phyloP scores from a whole-genome alignment of 2,113 vertebrate species.

The Lepidothrix coronata region DNA sequence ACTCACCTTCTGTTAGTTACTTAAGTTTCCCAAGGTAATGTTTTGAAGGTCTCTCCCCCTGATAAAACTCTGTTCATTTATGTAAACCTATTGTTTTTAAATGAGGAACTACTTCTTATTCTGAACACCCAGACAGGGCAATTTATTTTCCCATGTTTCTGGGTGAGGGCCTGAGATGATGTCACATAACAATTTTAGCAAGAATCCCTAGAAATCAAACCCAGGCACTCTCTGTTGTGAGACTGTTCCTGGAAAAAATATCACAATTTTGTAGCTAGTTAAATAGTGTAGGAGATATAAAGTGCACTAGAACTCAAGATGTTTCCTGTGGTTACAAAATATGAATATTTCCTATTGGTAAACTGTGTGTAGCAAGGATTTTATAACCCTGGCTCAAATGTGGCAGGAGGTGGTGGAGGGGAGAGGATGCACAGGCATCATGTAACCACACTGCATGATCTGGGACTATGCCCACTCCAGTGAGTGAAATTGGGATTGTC shows the following conservation, averaged over 20 bases:
- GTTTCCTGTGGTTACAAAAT: not conserved
- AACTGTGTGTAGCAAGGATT: not conserved
- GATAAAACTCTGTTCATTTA: not conserved
- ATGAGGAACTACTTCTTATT: not conserved
- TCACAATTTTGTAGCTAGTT: not conserved
- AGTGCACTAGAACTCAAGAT: not conserved
- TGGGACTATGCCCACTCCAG: not conserved
- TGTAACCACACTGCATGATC: not conserved
- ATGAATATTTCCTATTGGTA: not conserved
- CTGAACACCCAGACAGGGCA: not conserved
- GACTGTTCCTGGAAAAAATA: not conserved
- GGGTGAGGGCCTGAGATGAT: not conserved
- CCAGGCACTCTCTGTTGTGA: not conserved
- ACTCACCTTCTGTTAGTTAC: not conserved
- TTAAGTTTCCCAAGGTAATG: not conserved
- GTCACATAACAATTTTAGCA: not conserved
- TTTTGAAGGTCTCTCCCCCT: not conserved
- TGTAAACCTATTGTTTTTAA: constrained; percentile 2
- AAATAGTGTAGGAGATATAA: not conserved
- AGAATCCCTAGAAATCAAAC: constrained; percentile 11
- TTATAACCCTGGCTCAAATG: not conserved
- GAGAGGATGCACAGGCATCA: not conserved
- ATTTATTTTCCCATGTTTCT: constrained; percentile 38
- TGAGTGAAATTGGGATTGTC: constrained; percentile 33
- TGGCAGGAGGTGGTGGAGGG: not conserved